Percentiles rank a stretch among this genome's conserved stretches.
Conservation (phyloP, 1,140 invertebrate species). For the Apis dorsata region DNA sequence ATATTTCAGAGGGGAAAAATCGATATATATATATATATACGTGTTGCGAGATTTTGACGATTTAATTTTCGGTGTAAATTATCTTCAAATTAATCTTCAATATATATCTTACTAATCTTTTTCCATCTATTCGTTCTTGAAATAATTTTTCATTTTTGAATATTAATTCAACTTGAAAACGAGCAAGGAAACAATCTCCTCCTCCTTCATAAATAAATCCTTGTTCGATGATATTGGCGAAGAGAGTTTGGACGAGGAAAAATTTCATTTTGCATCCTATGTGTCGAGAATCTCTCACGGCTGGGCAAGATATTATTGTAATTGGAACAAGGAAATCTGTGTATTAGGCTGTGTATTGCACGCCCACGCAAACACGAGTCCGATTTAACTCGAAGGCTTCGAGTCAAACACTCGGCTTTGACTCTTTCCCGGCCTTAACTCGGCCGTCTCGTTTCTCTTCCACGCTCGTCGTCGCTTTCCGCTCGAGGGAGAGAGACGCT, state of each 20-base stretch:
- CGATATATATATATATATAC: too few species aligned
- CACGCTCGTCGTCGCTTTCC: not conserved
- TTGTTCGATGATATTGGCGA: constrained; percentile 42
- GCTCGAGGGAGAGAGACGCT: not conserved
- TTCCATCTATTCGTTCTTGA: too few species aligned
- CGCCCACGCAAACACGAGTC: constrained; percentile 22
- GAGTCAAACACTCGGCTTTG: not conserved
- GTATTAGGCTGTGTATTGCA: constrained; percentile 14
- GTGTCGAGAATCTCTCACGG: not conserved
- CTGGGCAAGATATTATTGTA: constrained; percentile 33
- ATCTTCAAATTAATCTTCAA: too few species aligned
- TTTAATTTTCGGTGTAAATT: too few species aligned
- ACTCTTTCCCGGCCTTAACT: not conserved
- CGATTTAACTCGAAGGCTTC: not conserved
- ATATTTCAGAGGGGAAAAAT: too few species aligned
- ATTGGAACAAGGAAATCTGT: constrained; percentile 41
- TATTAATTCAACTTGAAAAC: too few species aligned
- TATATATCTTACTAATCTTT: too few species aligned
- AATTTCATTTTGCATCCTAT: not conserved
- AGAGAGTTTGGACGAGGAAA: not conserved
- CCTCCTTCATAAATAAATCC: constrained; percentile 25
- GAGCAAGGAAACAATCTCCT: too few species aligned
- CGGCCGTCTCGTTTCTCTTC: not conserved
- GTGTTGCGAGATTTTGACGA: too few species aligned
- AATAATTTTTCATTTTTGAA: too few species aligned